A percentile compares a stretch with the other conserved stretches of the same genome.
These are phyloP conservation scores for Tenthredo notha DNA, from an alignment of 2,888 invertebrate species.

Conservation along the genomic window DNA sequence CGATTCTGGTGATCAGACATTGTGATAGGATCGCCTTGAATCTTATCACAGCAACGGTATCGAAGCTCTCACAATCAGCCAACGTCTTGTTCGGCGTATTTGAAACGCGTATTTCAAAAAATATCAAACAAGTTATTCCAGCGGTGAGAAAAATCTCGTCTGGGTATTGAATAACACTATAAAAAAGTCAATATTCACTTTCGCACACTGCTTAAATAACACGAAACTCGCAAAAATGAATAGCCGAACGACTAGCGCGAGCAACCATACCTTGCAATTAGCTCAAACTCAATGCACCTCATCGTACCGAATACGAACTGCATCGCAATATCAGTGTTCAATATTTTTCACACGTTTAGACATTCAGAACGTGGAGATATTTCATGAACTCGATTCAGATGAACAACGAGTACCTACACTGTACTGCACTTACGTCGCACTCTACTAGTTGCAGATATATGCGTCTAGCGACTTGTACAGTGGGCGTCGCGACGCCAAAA, in stretches of 20 bases:
- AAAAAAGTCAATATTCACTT: conserved; percentile 18
- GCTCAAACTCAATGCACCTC: background rate
- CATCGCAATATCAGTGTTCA: background rate
- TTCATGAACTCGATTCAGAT: background rate
- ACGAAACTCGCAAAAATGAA: background rate
- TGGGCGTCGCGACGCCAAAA: conserved; percentile 30
- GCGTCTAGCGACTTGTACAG: background rate
- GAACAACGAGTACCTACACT: background rate
- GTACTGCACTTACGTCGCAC: background rate
- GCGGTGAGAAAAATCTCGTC: background rate
- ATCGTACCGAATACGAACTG: background rate
- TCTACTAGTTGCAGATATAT: conserved; percentile 24
- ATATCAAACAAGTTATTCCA: background rate
- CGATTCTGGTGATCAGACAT: conserved; percentile 4
- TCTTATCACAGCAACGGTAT: background rate
- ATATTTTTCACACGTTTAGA: background rate
- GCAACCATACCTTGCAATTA: background rate
- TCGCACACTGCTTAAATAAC: background rate
- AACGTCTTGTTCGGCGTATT: background rate
- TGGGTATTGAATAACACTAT: background rate
- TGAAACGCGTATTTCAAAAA: background rate
- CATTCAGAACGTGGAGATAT: background rate
- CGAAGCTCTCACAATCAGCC: background rate
- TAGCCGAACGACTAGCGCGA: background rate
- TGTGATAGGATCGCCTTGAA: background rate